Conservation (phyloP, 2,888 invertebrate species). For the Aplocera efformata region DNA sequence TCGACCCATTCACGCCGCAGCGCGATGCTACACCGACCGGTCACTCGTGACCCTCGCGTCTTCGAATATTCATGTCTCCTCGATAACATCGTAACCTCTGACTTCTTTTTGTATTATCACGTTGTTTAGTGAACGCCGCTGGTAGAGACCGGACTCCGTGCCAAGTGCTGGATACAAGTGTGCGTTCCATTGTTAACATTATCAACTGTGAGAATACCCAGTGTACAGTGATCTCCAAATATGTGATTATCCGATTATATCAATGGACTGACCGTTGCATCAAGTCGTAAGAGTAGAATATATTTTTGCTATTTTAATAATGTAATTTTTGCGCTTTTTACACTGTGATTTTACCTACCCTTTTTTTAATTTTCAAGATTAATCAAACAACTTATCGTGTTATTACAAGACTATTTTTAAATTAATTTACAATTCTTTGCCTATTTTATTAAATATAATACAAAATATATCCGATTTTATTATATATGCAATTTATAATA, state of each 20-base stretch:
- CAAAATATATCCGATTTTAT: too few relatives aligned
- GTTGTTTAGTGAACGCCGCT: slow-evolving; percentile 69
- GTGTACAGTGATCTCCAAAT: slow-evolving; percentile 64
- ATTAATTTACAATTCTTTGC: too few relatives aligned
- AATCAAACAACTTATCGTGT: too few relatives aligned
- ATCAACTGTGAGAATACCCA: slow-evolving; percentile 61
- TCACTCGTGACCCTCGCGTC: slow-evolving; percentile 80
- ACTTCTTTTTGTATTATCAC: slow-evolving; percentile 77
- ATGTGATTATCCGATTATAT: slow-evolving; percentile 56
- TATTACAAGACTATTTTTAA: too few relatives aligned
- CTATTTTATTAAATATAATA: too few relatives aligned
- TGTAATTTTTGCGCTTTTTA: slow-evolving; percentile 17
- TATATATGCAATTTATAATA: too few relatives aligned
- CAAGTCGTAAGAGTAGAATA: slow-evolving; percentile 69
- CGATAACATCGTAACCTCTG: slow-evolving; percentile 79
- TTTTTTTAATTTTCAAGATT: background rate
- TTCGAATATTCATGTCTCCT: slow-evolving; percentile 79
- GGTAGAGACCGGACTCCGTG: slow-evolving; percentile 63
- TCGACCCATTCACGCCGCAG: slow-evolving; percentile 76
- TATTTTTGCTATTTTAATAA: slow-evolving; percentile 35
- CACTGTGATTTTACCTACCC: slow-evolving; percentile 8
- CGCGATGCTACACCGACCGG: slow-evolving; percentile 69
- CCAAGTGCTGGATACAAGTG: slow-evolving; percentile 73
- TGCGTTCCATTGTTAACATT: slow-evolving; percentile 51
- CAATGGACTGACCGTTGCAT: slow-evolving; percentile 71